phyloP scores from a whole-genome alignment of 1,140 invertebrate genomes.

The Pachypsylla venusta region DNA sequence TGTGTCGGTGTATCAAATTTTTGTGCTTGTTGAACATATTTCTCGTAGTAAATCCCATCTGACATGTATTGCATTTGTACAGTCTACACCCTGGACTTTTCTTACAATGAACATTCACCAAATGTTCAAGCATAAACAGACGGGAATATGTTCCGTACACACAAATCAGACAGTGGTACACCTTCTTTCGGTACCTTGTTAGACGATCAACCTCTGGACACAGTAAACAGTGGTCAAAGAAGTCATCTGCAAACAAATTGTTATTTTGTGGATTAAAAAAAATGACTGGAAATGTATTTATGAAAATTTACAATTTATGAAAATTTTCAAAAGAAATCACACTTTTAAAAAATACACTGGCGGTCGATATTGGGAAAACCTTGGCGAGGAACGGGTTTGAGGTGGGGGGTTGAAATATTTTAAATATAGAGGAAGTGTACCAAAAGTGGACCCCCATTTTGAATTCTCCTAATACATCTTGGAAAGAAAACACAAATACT shows the following conservation, averaged over 20 bases:
- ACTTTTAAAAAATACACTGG: too few relatives aligned
- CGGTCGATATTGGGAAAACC: too few relatives aligned
- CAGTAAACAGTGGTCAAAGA: background rate
- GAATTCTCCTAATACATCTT: too few relatives aligned
- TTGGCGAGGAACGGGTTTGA: too few relatives aligned
- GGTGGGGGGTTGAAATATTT: too few relatives aligned
- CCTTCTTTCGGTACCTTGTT: background rate
- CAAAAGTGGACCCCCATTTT: too few relatives aligned
- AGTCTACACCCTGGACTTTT: background rate
- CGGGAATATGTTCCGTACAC: background rate
- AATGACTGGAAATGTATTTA: too few relatives aligned
- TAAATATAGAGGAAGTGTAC: too few relatives aligned
- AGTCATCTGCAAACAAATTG: background rate
- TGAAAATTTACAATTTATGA: too few relatives aligned
- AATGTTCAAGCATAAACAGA: background rate
- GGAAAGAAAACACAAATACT: too few relatives aligned
- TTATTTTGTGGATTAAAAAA: too few relatives aligned
- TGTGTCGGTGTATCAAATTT: background rate
- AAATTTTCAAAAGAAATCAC: too few relatives aligned
- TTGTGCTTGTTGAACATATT: background rate
- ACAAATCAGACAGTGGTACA: background rate
- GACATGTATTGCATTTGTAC: conserved; percentile 1
- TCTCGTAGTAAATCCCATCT: background rate
- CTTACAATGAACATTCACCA: background rate
- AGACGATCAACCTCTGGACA: background rate